Evolutionary conservation across 2,888 invertebrate species (phyloP).

Genomic region (Nasonia oneida): DNA sequence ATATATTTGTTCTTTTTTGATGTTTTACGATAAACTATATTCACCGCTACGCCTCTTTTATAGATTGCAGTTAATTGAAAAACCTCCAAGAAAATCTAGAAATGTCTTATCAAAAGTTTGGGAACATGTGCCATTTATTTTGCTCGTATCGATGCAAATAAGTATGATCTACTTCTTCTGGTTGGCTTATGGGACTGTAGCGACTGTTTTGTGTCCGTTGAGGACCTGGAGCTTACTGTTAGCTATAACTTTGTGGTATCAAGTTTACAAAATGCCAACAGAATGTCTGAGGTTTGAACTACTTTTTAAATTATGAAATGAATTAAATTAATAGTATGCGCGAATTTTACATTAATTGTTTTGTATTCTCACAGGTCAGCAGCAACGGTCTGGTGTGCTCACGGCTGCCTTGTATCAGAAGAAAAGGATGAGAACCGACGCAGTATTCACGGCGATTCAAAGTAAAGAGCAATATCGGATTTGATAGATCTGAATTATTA

Average conservation of each 20-base stretch:
- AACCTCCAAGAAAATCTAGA: slow-evolving; percentile 66
- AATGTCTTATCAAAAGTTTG: slow-evolving; percentile 68
- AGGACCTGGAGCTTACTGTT: slow-evolving; percentile 89
- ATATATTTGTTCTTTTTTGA: slow-evolving; percentile 9
- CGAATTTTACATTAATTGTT: background rate
- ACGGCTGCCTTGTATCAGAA: slow-evolving; percentile 57
- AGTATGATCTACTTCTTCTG: slow-evolving; percentile 85
- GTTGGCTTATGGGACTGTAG: slow-evolving; percentile 89
- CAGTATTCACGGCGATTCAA: slow-evolving; percentile 46
- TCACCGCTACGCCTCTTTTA: background rate
- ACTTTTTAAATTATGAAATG: slow-evolving; percentile 1
- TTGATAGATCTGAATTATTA: slow-evolving; percentile 4
- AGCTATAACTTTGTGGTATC: slow-evolving; percentile 85
- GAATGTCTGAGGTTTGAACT: slow-evolving; percentile 82
- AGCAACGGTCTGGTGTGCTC: slow-evolving; percentile 68
- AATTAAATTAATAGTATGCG: background rate
- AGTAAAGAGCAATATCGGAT: slow-evolving; percentile 55
- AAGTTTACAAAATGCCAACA: slow-evolving; percentile 82
- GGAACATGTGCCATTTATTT: slow-evolving; percentile 71
- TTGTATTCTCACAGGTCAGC: slow-evolving; percentile 67
- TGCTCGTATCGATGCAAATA: slow-evolving; percentile 72
- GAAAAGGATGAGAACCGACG: slow-evolving; percentile 54
- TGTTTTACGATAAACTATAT: slow-evolving; percentile 9
- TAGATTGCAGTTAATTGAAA: slow-evolving; percentile 71
- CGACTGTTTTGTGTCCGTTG: slow-evolving; percentile 88